Conservation (phyloP, 2,113 vertebrate genomes). For the Formicarius rufipectus region DNA sequence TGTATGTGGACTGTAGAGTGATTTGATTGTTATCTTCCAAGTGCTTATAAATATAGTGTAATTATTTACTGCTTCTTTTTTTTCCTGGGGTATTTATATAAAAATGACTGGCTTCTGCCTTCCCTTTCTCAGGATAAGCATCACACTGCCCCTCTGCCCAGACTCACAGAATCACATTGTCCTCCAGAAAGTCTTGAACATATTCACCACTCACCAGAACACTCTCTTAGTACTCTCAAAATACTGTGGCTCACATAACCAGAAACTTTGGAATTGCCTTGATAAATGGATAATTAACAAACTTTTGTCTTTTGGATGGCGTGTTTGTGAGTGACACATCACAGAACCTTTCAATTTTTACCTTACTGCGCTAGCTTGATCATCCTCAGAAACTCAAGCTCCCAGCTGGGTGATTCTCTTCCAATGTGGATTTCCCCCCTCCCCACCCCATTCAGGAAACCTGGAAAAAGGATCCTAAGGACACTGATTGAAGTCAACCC, state of each 20-base stretch:
- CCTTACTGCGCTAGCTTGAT: background rate
- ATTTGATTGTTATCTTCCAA: slow-evolving; percentile 3
- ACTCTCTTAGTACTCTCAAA: background rate
- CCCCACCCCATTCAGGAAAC: background rate
- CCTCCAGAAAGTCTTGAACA: background rate
- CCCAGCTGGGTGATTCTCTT: background rate
- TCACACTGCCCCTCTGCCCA: background rate
- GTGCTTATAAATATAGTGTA: slow-evolving; percentile 2
- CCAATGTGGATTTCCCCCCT: background rate
- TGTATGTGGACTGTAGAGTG: background rate
- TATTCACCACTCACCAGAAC: background rate
- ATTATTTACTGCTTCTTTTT: background rate
- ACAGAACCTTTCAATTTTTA: background rate
- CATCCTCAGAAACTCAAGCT: background rate
- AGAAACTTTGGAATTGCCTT: background rate
- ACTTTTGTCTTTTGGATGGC: background rate
- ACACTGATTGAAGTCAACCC: background rate
- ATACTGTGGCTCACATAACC: background rate
- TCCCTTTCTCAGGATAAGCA: background rate
- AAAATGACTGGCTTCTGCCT: background rate
- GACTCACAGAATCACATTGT: background rate
- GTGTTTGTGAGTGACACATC: background rate
- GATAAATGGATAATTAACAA: background rate
- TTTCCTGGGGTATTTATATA: background rate
- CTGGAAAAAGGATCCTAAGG: background rate